Evolutionary conservation across 1,140 invertebrate genomes (phyloP).

Genomic region (Zaprionus capensis): DNA sequence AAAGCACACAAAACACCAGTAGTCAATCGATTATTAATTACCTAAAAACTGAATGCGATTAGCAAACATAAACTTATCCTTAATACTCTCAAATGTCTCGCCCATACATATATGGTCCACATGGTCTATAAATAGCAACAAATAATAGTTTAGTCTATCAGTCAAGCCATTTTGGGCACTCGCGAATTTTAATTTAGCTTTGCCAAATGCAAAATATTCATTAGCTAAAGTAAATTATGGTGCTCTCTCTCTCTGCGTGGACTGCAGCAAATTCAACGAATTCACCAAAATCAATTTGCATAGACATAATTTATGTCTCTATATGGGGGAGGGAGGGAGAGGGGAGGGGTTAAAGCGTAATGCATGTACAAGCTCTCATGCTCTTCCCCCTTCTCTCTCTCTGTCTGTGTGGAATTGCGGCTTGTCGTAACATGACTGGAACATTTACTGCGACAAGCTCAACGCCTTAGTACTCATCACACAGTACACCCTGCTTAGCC

Average conservation of each 20-base stretch:
- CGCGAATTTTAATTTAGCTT: neutral
- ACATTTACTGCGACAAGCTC: constrained; percentile 72
- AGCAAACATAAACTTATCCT: too few relatives aligned
- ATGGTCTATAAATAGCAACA: neutral
- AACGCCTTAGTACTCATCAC: constrained; percentile 42
- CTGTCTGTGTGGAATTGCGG: constrained; percentile 38
- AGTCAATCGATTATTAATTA: neutral
- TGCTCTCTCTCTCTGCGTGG: neutral
- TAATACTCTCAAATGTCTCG: neutral
- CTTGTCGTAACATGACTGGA: constrained; percentile 74
- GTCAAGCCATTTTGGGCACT: neutral
- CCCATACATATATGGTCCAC: neutral
- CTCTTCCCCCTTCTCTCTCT: neutral
- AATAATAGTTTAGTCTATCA: neutral
- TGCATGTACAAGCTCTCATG: neutral
- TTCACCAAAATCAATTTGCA: constrained; percentile 40
- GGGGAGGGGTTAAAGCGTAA: constrained; percentile 5
- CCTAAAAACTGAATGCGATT: neutral
- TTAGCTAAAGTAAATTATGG: constrained; percentile 8
- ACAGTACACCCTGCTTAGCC: neutral
- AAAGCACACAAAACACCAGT: neutral
- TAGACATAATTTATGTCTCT: constrained; percentile 43
- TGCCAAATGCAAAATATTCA: constrained; percentile 11
- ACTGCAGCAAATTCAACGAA: constrained; percentile 9
- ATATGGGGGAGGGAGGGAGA: neutral